Percentiles rank a stretch among this genome's conserved stretches.
phyloP scores from a whole-genome alignment of 1,140 invertebrate species.

The Atopsyche davidsoni region DNA sequence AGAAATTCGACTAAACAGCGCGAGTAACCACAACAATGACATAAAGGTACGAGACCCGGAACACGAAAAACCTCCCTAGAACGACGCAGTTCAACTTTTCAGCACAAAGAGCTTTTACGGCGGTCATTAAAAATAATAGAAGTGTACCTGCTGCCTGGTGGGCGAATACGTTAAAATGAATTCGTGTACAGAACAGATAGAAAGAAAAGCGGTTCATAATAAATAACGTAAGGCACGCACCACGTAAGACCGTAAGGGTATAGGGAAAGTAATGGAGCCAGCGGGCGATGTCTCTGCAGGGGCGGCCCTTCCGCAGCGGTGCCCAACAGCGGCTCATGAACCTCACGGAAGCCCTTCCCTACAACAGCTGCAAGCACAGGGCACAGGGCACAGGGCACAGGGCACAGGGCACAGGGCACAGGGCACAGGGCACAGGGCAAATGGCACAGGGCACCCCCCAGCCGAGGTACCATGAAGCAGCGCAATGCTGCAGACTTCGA shows the following conservation, averaged over 20 bases:
- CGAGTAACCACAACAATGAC: not conserved
- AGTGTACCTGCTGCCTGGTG: constrained; percentile 4
- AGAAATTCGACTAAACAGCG: not conserved
- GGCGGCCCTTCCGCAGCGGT: too few relatives aligned
- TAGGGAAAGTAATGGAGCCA: constrained; percentile 20
- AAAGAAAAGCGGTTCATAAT: constrained; percentile 28
- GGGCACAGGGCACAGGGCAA: too few relatives aligned
- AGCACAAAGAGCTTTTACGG: constrained; percentile 5
- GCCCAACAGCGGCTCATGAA: too few relatives aligned
- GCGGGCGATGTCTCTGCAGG: constrained; percentile 21
- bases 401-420: too few relatives aligned
- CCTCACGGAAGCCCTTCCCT: too few relatives aligned
- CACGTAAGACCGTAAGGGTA: not conserved
- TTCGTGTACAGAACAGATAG: constrained; percentile 28
- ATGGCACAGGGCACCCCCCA: too few relatives aligned
- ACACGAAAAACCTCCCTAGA: not conserved
- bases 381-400: too few relatives aligned
- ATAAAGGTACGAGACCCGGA: not conserved
- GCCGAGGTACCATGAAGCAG: too few relatives aligned
- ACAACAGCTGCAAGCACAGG: too few relatives aligned
- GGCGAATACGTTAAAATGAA: constrained; percentile 19
- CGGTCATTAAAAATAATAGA: constrained; percentile 13
- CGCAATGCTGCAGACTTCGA: too few relatives aligned
- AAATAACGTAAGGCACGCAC: constrained; percentile 28
- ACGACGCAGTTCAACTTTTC: not conserved